phyloP scores from a whole-genome alignment of 2,113 vertebrate genomes.

The Peucedramus taeniatus region DNA sequence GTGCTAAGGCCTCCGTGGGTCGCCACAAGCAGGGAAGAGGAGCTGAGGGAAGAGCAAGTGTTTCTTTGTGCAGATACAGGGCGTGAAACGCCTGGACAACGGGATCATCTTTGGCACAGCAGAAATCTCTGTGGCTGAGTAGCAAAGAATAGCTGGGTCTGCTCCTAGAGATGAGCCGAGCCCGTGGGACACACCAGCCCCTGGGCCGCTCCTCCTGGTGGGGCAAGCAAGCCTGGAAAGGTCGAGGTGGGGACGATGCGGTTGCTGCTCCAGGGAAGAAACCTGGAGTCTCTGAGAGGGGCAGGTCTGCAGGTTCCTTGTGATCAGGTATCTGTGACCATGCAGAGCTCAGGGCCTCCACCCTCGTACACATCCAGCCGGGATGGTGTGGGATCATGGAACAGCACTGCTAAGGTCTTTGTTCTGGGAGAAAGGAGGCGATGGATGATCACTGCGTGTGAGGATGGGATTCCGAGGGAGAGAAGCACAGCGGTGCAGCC shows the following conservation, averaged over 20 bases:
- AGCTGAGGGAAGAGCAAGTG: not conserved
- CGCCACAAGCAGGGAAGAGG: not conserved
- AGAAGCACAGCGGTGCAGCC: not conserved
- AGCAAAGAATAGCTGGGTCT: fast-evolving
- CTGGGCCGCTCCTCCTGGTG: not conserved
- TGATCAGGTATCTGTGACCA: fast-evolving
- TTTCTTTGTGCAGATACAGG: not conserved
- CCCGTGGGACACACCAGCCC: not conserved
- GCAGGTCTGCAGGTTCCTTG: fast-evolving
- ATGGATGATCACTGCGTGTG: fast-evolving
- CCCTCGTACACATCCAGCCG: fast-evolving
- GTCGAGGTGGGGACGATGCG: fast-evolving
- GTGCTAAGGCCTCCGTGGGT: not conserved
- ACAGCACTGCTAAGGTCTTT: not conserved
- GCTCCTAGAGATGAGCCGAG: fast-evolving
- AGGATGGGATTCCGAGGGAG: not conserved
- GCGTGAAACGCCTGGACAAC: fast-evolving
- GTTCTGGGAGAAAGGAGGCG: not conserved
- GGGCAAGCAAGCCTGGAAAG: fast-evolving
- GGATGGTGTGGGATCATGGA: not conserved
- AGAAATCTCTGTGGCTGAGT: not conserved
- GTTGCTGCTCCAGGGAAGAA: not conserved
- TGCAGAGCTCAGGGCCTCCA: fast-evolving
- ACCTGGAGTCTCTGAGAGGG: not conserved
- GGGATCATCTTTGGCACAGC: not conserved